phyloP scores from a whole-genome alignment of 1,140 invertebrate species.

The Euschistus heros region DNA sequence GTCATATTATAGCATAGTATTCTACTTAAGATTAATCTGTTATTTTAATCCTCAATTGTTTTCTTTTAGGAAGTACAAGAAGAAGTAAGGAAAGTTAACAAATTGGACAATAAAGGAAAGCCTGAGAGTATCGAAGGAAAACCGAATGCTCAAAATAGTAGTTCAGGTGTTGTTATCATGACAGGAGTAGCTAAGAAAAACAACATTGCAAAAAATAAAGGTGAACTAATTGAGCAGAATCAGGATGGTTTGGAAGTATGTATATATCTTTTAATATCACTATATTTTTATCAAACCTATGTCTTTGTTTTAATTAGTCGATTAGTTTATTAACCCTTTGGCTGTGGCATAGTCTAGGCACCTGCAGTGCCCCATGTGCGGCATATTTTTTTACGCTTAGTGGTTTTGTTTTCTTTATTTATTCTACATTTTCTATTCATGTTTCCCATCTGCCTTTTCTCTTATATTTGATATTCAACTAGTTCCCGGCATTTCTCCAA shows the following conservation, averaged over 20 bases:
- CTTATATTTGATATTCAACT: too few species aligned
- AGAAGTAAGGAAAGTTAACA: constrained; percentile 86
- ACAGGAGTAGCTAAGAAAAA: constrained; percentile 50
- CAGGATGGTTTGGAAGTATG: constrained; percentile 81
- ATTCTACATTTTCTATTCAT: too few species aligned
- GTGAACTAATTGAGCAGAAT: constrained; percentile 94
- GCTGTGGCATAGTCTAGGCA: too few species aligned
- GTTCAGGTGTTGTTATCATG: constrained; percentile 20
- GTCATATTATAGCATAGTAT: too few species aligned
- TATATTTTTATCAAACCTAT: too few species aligned
- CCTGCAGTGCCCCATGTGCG: too few species aligned
- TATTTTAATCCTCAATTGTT: background rate
- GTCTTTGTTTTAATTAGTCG: too few species aligned
- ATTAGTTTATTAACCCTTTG: too few species aligned
- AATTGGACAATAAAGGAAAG: constrained; percentile 48
- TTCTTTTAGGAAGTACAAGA: constrained; percentile 54
- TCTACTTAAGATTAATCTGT: background rate
- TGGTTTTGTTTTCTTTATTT: too few species aligned
- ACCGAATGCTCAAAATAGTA: constrained; percentile 12
- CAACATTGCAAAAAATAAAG: constrained; percentile 60
- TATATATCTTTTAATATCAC: background rate
- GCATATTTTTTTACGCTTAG: too few species aligned
- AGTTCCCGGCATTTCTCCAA: too few species aligned
- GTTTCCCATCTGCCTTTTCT: too few species aligned
- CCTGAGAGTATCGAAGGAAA: constrained; percentile 28